Percentiles rank a stretch among this genome's conserved stretches.
phyloP scores from a whole-genome alignment of 1,140 invertebrate species.

The Homalodisca vitripennis region DNA sequence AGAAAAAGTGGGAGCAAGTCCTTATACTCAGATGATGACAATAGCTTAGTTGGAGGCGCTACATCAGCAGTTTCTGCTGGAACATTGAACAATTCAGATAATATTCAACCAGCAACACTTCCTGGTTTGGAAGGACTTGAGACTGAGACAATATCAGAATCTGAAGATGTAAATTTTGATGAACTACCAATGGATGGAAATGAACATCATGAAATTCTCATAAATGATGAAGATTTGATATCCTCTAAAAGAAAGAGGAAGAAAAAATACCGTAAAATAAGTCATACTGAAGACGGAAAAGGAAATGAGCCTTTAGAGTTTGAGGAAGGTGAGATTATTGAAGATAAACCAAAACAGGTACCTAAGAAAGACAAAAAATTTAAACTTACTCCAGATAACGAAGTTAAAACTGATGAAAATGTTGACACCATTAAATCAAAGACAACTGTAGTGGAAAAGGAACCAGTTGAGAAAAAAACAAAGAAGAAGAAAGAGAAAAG shows the following conservation, averaged over 20 bases:
- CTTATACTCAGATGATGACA: constrained; percentile 41
- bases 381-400: constrained; percentile 39
- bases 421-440: constrained; percentile 53
- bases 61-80: constrained; percentile 40
- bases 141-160: constrained; percentile 69
- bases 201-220: constrained; percentile 14
- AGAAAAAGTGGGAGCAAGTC: neutral
- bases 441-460: constrained; percentile 46
- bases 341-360: constrained; percentile 46
- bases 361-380: constrained; percentile 50
- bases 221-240: constrained; percentile 36
- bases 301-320: constrained; percentile 26
- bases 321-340: constrained; percentile 58
- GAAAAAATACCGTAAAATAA: constrained; percentile 35
- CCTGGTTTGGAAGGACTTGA: constrained; percentile 60
- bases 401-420: constrained; percentile 59
- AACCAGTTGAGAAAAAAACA: constrained; percentile 51
- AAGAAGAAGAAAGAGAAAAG: constrained; percentile 59
- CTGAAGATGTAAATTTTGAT: constrained; percentile 42
- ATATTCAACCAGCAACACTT: constrained; percentile 35
- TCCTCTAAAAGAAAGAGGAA: constrained; percentile 39
- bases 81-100: constrained; percentile 30
- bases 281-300: constrained; percentile 14
- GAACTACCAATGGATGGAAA: constrained; percentile 8
- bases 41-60: constrained; percentile 36